These are phyloP conservation scores for Pentalonia nigronervosa DNA, from an alignment of 1,140 invertebrate genomes.

Conservation along the genomic window DNA sequence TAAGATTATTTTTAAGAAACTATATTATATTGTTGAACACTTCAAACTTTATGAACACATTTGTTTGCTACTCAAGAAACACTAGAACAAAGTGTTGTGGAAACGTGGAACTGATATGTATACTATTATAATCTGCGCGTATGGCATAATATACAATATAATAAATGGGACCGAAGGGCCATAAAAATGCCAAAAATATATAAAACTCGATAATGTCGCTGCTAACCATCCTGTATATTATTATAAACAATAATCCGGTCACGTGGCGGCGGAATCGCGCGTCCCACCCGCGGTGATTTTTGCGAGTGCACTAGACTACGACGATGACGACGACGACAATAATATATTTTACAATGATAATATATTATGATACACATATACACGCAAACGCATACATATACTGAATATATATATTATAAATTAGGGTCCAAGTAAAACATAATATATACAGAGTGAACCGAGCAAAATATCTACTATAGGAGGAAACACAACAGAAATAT, in stretches of 20 bases:
- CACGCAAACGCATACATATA: neutral
- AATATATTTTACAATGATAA: neutral
- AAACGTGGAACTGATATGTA: neutral
- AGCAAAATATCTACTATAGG: neutral
- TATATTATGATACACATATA: constrained; percentile 3
- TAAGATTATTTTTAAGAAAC: neutral
- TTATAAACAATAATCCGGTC: neutral
- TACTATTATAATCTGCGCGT: neutral
- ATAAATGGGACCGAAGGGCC: neutral
- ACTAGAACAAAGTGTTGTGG: neutral
- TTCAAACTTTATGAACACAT: neutral
- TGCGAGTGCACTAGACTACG: neutral
- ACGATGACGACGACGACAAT: neutral
- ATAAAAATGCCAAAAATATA: neutral
- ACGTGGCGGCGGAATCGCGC: neutral
- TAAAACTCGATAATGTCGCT: neutral
- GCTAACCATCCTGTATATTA: neutral
- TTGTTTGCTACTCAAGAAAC: neutral
- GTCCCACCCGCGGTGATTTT: neutral
- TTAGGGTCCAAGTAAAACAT: neutral
- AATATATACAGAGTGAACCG: neutral
- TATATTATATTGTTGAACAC: neutral
- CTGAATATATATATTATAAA: neutral
- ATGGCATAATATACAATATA: neutral
- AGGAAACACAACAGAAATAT: neutral